These are phyloP conservation scores for Nyleta sp. DNA, from an alignment of 2,888 invertebrate species.

Conservation along the genomic window DNA sequence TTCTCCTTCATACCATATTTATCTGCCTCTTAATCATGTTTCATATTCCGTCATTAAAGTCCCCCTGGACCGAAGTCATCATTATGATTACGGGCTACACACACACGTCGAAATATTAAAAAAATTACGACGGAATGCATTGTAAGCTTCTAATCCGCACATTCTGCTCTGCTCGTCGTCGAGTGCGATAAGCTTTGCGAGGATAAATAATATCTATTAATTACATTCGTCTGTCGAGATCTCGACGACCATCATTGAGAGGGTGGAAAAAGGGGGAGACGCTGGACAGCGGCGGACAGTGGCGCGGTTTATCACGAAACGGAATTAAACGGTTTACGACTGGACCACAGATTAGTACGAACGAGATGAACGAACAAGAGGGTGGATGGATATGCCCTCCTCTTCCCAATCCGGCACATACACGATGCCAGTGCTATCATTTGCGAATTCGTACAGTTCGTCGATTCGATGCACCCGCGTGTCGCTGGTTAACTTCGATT, in stretches of 20 bases:
- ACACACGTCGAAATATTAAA: constrained; percentile 41
- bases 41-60: constrained; percentile 50
- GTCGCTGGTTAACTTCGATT: constrained; percentile 64
- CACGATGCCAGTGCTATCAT: constrained; percentile 61
- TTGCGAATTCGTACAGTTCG: constrained; percentile 67
- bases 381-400: constrained; percentile 67
- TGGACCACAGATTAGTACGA: constrained; percentile 82
- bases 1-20: constrained; percentile 20
- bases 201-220: constrained; percentile 80
- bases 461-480: constrained; percentile 62
- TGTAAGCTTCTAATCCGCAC: constrained; percentile 54
- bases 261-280: constrained; percentile 50
- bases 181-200: constrained; percentile 70
- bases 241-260: constrained; percentile 62
- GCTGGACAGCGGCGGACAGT: constrained; percentile 70
- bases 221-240: constrained; percentile 75
- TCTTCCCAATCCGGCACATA: constrained; percentile 43
- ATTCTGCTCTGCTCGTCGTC: constrained; percentile 59
- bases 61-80: constrained; percentile 37
- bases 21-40: constrained; percentile 48
- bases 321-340: constrained; percentile 83
- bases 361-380: constrained; percentile 79
- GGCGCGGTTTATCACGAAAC: constrained; percentile 82
- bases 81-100: constrained; percentile 32
- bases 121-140: constrained; percentile 40